Evolutionary conservation across 2,888 invertebrate species (phyloP).

Genomic region (Danaus chrysippus): DNA sequence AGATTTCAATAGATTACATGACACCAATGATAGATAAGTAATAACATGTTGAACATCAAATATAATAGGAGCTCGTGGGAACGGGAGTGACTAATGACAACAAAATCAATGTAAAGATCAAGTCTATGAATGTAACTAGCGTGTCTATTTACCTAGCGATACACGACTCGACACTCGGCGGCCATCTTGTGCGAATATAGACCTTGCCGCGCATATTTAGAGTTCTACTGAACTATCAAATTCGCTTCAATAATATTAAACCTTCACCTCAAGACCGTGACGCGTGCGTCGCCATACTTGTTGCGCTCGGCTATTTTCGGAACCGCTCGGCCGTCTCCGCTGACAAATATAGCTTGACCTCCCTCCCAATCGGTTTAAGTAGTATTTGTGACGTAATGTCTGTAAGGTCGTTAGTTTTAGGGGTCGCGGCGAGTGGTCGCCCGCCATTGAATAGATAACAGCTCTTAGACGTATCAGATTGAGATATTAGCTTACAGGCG

Average conservation of each 20-base stretch:
- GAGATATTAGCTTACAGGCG: conserved; percentile 4
- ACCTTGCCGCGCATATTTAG: conserved; percentile 34
- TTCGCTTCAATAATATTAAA: conserved; percentile 57
- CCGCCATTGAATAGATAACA: conserved; percentile 63
- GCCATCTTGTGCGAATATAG: conserved; percentile 37
- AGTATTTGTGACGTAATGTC: conserved; percentile 35
- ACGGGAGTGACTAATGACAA: conserved; percentile 39
- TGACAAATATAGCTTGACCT: conserved; percentile 45
- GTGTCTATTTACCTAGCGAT: conserved; percentile 30
- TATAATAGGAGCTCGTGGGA: conserved; percentile 53
- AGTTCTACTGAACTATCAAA: background rate
- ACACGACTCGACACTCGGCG: background rate
- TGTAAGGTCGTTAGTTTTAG: conserved; percentile 28
- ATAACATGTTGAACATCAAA: conserved; percentile 45
- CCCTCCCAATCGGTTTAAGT: conserved; percentile 29
- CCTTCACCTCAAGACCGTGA: conserved; percentile 78
- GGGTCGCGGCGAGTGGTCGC: conserved; percentile 51
- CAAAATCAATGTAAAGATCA: conserved; percentile 74
- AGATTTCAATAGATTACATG: background rate
- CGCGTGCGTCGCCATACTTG: conserved; percentile 65
- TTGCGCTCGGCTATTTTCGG: conserved; percentile 55
- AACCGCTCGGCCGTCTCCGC: conserved; percentile 43
- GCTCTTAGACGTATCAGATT: conserved; percentile 16
- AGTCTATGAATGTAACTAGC: conserved; percentile 67
- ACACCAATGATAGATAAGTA: conserved; percentile 40